A percentile compares a stretch with the other conserved stretches of the same genome.
Evolutionary conservation across 2,888 invertebrate genomes (phyloP).

Genomic region (Antitype chi): DNA sequence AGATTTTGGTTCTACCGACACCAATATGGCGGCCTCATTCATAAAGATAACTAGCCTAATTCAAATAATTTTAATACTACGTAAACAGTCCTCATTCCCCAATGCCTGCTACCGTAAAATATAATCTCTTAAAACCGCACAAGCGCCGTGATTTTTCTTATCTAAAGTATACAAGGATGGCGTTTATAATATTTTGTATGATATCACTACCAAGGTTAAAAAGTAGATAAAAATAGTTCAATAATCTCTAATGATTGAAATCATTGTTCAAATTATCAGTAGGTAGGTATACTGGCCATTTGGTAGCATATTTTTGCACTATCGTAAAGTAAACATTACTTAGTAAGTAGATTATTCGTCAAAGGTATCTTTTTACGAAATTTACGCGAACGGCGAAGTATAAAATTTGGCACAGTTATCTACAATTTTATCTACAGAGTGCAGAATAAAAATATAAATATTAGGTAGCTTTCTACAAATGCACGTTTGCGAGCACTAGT

Average conservation of each 20-base stretch:
- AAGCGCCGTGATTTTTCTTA: constrained; percentile 49
- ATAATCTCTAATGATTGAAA: constrained; percentile 34
- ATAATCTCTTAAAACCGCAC: constrained; percentile 23
- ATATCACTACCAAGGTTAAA: constrained; percentile 42
- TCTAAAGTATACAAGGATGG: constrained; percentile 37
- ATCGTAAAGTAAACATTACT: constrained; percentile 9
- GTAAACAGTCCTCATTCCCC: constrained; percentile 36
- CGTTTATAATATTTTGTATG: constrained; percentile 17
- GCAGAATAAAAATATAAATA: no score
- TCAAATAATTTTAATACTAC: constrained; percentile 31
- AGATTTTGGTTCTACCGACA: neutral
- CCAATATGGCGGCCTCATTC: constrained; percentile 31
- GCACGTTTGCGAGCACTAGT: no score
- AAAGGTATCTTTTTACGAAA: neutral
- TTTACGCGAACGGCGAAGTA: no score
- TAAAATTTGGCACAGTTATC: no score
- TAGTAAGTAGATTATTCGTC: neutral
- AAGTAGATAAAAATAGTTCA: constrained; percentile 36
- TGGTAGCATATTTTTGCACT: constrained; percentile 8
- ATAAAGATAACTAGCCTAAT: constrained; percentile 30
- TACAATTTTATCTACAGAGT: no score
- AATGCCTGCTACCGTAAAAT: constrained; percentile 37
- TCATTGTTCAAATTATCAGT: constrained; percentile 37
- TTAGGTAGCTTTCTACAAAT: no score
- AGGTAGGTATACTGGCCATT: no score